phyloP scores from a whole-genome alignment of 2,113 vertebrate genomes.

The Hystrix brachyura region DNA sequence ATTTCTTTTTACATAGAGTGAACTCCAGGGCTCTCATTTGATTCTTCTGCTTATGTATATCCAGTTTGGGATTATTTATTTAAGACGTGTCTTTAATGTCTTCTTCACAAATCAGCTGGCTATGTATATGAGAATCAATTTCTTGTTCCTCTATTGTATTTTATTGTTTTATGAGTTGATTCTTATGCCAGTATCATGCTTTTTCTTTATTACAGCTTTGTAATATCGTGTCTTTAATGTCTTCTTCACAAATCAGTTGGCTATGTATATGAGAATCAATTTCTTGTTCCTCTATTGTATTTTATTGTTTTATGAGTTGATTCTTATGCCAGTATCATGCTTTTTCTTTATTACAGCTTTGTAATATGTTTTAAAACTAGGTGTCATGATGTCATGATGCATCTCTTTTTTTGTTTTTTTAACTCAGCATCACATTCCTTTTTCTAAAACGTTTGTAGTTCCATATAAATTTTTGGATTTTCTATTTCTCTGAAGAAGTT shows the following conservation, averaged over 20 bases:
- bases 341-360: neutral
- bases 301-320: neutral
- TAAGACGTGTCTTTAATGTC: no score
- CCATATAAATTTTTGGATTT: neutral
- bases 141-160: neutral
- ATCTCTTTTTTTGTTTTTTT: neutral
- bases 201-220: no score
- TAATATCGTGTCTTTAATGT: no score
- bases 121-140: neutral
- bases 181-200: neutral
- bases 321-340: neutral
- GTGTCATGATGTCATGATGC: no score
- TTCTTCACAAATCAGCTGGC: no score
- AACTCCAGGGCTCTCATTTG: no score
- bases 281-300: neutral
- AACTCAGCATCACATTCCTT: neutral
- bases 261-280: neutral
- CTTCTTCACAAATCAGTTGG: no score
- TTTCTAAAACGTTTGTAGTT: neutral
- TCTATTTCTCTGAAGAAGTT: neutral
- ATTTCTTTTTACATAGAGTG: no score
- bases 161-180: neutral
- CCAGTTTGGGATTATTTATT: no score
- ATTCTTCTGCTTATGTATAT: no score
- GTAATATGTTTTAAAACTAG: no score